Base-by-base conservation (phyloP, 2,888 invertebrate genomes). In the Gastrophysa polygoni region DNA sequence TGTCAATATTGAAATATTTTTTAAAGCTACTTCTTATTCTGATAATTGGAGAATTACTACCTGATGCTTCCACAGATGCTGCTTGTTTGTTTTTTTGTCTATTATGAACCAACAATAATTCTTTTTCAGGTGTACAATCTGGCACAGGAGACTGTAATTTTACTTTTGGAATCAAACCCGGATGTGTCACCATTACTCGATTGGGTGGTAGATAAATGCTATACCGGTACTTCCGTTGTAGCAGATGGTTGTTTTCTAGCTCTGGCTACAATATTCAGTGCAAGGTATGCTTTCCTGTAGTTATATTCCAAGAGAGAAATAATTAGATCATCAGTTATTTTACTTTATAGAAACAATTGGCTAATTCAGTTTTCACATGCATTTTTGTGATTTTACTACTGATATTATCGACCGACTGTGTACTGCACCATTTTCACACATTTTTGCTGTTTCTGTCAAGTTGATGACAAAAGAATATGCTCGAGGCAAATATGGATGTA, bases 171-270 rank as follows among this genome's bases (percentile, higher is more conserved):
- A 81, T 94, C 95, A 76, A 99, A 97, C 83, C 93, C 96, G 0
- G 96, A 96, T 79, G 91, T 93, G 70, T 93, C 94, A 0, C 88
- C 92, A 4, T 83, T 99, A 55, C 84, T 99, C 47, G 99, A 99
- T 82, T 99, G 98, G 98, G 92, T 96, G 0, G 96, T 99, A 51
- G 96, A 98, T 83, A 90, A 96, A 60, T 99, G 99, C 81, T 99
- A 96, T 81, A 98, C 96, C 0, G 96, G 96, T 5, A 83, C 90
- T 6, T 90, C 92, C 1, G 89, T 92, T 68, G 95, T 98, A 38
- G 96, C 98, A 1, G 97, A 98, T 81, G 95, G 96, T 1, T 98
- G 98, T 80, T 99, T 99, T 81, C 87, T 95, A 78, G 96, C 98
- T 2, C 85, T 99, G 56, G 96, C 97, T 3, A 93, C 96, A 6